Conservation (phyloP, 2,888 invertebrate genomes). For the Patella caerulea region DNA sequence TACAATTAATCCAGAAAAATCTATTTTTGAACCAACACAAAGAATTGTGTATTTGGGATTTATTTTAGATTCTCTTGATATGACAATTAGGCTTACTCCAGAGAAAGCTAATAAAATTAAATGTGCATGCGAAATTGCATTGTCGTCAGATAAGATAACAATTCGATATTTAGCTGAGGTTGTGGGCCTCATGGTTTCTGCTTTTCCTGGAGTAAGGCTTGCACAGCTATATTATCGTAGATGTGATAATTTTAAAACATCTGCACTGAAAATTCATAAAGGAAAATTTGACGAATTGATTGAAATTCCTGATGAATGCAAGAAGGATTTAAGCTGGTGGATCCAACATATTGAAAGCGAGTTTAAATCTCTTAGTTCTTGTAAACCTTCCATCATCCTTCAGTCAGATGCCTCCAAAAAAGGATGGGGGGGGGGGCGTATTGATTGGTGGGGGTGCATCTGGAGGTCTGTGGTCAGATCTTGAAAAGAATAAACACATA, state of each 20-base stretch:
- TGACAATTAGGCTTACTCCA: slow-evolving; percentile 12
- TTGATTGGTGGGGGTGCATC: not conserved
- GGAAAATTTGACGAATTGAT: slow-evolving; percentile 24
- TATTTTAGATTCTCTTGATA: slow-evolving; percentile 13
- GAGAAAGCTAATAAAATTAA: slow-evolving; percentile 16
- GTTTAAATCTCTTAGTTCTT: slow-evolving; percentile 8
- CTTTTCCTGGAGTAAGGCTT: slow-evolving; percentile 6
- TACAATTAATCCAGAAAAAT: slow-evolving; percentile 9
- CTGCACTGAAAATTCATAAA: slow-evolving; percentile 12
- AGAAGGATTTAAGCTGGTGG: slow-evolving; percentile 17
- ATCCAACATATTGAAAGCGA: not conserved
- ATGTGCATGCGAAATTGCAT: not conserved
- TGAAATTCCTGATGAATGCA: not conserved
- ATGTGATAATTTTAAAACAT: slow-evolving; percentile 17
- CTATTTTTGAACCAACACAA: slow-evolving; percentile 13
- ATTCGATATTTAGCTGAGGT: slow-evolving; percentile 20
- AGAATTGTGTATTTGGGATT: slow-evolving; percentile 19
- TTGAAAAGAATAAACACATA: not conserved
- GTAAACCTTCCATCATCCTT: slow-evolving; percentile 6
- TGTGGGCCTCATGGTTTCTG: slow-evolving; percentile 16
- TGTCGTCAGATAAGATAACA: not conserved
- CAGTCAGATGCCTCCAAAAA: slow-evolving; percentile 15
- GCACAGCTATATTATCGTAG: slow-evolving; percentile 13
- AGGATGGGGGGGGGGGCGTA: slow-evolving; percentile 28
- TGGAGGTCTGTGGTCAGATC: slow-evolving; percentile 12